These are phyloP conservation scores for Muscicapa striata DNA, from an alignment of 2,797 vertebrate species.

Conservation along the genomic window DNA sequence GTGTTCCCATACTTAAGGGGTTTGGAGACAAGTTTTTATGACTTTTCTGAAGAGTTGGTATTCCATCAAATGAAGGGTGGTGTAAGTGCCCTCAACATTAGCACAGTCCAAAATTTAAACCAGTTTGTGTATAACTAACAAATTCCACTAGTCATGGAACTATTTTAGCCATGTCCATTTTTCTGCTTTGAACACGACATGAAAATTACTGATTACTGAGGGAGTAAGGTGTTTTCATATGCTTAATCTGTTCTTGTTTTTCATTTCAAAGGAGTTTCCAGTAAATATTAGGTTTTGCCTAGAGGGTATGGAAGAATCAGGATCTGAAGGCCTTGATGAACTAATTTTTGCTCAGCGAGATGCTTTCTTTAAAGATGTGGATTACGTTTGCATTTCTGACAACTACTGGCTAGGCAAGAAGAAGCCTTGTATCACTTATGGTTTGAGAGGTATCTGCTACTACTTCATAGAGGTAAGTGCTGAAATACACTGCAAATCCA, in stretches of 20 bases:
- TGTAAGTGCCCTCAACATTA: not conserved
- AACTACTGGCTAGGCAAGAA: constrained; percentile 98
- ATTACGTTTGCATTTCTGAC: constrained; percentile 97
- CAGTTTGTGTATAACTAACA: not conserved
- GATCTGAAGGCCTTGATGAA: constrained; percentile 93
- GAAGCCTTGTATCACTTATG: constrained; percentile 97
- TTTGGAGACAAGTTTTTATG: not conserved
- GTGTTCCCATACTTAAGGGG: not conserved
- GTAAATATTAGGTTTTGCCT: constrained; percentile 97
- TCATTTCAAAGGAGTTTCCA: constrained; percentile 84
- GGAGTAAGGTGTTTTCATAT: not conserved
- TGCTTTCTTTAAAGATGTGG: constrained; percentile 91
- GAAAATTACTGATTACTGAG: not conserved
- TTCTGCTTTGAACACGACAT: not conserved
- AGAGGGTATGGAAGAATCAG: constrained; percentile 98
- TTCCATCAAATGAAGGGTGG: not conserved
- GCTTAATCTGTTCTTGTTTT: not conserved
- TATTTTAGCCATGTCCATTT: not conserved
- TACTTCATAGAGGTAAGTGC: constrained; percentile 87
- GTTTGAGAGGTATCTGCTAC: constrained; percentile 94
- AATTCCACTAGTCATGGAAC: not conserved
- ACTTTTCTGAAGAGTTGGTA: not conserved
- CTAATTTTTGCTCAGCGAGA: constrained; percentile 88
- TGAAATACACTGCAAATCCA: not conserved
- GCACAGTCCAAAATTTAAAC: not conserved